Evolutionary conservation across 1,140 invertebrate genomes (phyloP), one percentile per base, ranked within the genome.

Genomic region (Zophobas atratus): DNA sequence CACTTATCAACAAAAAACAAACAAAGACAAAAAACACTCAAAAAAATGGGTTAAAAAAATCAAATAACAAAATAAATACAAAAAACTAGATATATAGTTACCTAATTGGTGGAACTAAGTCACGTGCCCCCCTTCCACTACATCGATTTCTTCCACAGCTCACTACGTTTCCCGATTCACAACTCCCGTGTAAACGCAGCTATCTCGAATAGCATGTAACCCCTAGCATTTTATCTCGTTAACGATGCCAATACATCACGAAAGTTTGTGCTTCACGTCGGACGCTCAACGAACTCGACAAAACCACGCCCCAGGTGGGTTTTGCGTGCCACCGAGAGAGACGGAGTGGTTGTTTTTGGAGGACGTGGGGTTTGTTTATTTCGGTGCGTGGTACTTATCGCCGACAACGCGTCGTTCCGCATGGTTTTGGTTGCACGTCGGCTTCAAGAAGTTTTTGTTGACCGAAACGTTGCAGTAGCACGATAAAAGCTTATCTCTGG

Each of bases 171-270:
- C 20, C 57, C 74, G 67, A 46, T 43, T 36, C n/a, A 36, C 75
- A 35, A 1, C 41, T 57, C 32, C 36, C n/a, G 67, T 80, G 48
- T 80, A 78, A 78, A 78, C 77, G 35, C 8, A 56, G n/a, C 55
- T 38, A 63, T 75, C 73, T 75, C 77, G 57, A 56, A 74, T 56
- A 72, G 72, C 73, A 75, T 80, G 77, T 81, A 81, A 80, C 80
- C 80, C 77, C 77, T 74, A 70, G 74, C 77, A 77, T 81, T 81
- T 79, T 79, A 79, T 81, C 80, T 81, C 80, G 80, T 81, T 81
- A 81, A 79, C 80, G 77, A 76, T 81, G 80, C 77, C 74, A 77
- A 57, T 70, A 41, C 55, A 77, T 73, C 39, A 55, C 70, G 8
- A 2, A 6, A 32, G n/a, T 2, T 1, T 33, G 3, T 6, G n/a